Conservation (phyloP, 2,888 invertebrate genomes). For the Sialis lutaria region DNA sequence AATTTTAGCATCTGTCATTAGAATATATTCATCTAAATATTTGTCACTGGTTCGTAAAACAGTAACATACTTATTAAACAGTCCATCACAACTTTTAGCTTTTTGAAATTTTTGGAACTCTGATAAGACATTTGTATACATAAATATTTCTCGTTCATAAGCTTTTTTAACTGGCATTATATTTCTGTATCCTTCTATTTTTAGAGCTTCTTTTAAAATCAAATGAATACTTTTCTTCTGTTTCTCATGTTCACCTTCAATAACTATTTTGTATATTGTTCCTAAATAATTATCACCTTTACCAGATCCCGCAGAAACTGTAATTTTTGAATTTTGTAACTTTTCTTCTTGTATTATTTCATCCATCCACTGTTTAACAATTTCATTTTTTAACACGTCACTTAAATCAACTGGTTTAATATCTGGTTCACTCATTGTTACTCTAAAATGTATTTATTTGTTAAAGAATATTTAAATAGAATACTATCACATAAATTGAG, state of each 20-base stretch:
- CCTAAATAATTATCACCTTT: slow-evolving; percentile 12
- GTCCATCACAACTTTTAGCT: slow-evolving; percentile 9
- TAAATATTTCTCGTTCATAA: slow-evolving; percentile 15
- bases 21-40: slow-evolving; percentile 12
- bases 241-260: not conserved
- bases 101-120: slow-evolving; percentile 13
- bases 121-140: slow-evolving; percentile 16
- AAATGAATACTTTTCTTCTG: slow-evolving; percentile 8
- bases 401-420: too few species aligned
- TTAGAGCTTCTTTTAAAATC: slow-evolving; percentile 16
- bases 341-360: too few species aligned
- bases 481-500: too few species aligned
- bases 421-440: too few species aligned
- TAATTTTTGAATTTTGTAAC: not conserved
- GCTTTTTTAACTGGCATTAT: slow-evolving; percentile 11
- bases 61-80: slow-evolving; percentile 10
- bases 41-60: slow-evolving; percentile 9
- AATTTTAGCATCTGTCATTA: slow-evolving; percentile 14
- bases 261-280: slow-evolving; percentile 7
- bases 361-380: too few species aligned
- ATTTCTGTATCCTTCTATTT: slow-evolving; percentile 11
- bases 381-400: too few species aligned
- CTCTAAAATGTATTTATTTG: too few species aligned
- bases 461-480: too few species aligned
- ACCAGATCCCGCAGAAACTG: not conserved